These are phyloP conservation scores for Nothoprocta perdicaria DNA, from an alignment of 2,113 vertebrate genomes.

Conservation along the genomic window DNA sequence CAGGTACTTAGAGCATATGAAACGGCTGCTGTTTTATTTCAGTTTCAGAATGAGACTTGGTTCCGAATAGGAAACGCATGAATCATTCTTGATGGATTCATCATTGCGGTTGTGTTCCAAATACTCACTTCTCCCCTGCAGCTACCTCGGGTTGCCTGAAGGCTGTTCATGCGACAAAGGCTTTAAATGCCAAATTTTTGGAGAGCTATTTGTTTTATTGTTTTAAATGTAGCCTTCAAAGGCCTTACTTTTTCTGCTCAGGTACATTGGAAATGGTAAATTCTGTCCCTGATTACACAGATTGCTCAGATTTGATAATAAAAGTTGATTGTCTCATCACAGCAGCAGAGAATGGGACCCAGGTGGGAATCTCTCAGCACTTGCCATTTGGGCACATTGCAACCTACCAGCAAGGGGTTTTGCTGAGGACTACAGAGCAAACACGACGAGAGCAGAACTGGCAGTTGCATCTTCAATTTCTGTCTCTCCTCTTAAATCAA, in stretches of 20 bases:
- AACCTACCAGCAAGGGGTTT: background rate
- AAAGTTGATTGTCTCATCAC: background rate
- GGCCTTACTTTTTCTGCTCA: background rate
- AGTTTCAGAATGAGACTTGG: background rate
- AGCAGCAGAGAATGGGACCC: background rate
- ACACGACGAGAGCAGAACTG: rapidly evolving
- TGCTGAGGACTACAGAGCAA: rapidly evolving
- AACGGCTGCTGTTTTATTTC: background rate
- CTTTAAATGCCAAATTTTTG: background rate
- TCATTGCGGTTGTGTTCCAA: conserved; percentile 30
- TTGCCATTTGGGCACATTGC: rapidly evolving
- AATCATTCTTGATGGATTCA: conserved; percentile 60
- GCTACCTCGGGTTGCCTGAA: background rate
- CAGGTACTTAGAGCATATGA: background rate
- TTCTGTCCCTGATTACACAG: background rate
- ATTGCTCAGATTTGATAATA: background rate
- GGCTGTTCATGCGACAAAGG: background rate
- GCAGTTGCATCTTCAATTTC: background rate
- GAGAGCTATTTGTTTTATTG: background rate
- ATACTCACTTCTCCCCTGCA: background rate
- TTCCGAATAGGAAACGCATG: conserved; percentile 26
- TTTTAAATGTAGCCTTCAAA: background rate
- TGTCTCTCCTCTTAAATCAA: background rate
- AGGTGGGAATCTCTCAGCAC: background rate
- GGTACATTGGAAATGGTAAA: background rate